These are phyloP conservation scores for Argopecten irradians DNA, from an alignment of 1,140 invertebrate species.

Conservation along the genomic window DNA sequence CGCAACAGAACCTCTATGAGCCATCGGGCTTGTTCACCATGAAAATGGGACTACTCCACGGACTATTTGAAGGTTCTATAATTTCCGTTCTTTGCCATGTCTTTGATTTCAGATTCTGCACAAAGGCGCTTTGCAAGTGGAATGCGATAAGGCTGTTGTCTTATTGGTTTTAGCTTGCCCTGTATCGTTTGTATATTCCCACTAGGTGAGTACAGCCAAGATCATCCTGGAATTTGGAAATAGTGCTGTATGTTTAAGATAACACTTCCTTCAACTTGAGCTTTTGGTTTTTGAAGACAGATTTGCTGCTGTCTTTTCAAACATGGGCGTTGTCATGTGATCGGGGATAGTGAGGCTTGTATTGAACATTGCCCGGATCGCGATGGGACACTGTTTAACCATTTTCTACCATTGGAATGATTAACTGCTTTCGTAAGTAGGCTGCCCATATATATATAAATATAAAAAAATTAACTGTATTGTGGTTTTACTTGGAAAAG, in stretches of 20 bases:
- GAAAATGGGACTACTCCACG: slow-evolving; percentile 79
- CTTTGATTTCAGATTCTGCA: slow-evolving; percentile 16
- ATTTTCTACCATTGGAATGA: background rate
- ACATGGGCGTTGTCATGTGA: background rate
- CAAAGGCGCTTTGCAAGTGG: background rate
- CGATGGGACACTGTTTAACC: background rate
- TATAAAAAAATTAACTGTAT: slow-evolving; percentile 33
- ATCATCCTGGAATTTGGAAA: background rate
- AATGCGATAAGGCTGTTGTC: slow-evolving; percentile 20
- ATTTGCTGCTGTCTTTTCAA: background rate
- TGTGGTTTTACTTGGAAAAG: slow-evolving; percentile 13
- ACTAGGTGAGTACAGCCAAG: slow-evolving; percentile 8
- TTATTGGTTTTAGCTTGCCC: background rate
- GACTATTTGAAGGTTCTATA: slow-evolving; percentile 68
- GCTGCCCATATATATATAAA: too few species aligned
- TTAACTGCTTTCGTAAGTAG: slow-evolving; percentile 29
- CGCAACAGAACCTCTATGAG: slow-evolving; percentile 76
- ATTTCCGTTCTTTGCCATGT: slow-evolving; percentile 40
- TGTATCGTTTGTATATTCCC: slow-evolving; percentile 29
- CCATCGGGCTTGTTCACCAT: slow-evolving; percentile 76
- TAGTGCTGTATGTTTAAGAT: background rate
- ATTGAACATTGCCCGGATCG: too few species aligned
- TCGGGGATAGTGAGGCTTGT: too few species aligned
- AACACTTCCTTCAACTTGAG: slow-evolving; percentile 2
- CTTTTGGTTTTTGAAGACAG: background rate